These are phyloP conservation scores for Lagopus muta DNA, from an alignment of 2,113 vertebrate species.

Conservation along the genomic window DNA sequence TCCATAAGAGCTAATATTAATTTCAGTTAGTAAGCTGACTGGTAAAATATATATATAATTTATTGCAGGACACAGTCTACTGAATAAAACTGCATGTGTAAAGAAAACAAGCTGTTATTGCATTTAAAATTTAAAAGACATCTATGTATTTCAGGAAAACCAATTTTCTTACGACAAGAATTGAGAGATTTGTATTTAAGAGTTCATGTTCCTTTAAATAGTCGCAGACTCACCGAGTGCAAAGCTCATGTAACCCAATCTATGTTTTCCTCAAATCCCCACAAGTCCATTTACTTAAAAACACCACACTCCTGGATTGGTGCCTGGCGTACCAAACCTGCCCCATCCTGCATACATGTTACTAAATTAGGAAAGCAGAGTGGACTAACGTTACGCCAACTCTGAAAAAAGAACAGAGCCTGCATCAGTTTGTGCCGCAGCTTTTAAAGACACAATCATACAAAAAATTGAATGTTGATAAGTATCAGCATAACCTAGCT, in stretches of 20 bases:
- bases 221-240: conserved; percentile 43
- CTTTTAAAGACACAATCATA: conserved; percentile 75
- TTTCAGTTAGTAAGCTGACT: not conserved
- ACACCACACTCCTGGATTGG: conserved; percentile 82
- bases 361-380: conserved; percentile 96
- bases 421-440: conserved; percentile 72
- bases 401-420: conserved; percentile 79
- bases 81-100: not conserved
- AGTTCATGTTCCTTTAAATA: conserved; percentile 71
- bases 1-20: not conserved
- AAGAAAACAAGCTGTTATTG: not conserved
- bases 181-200: conserved; percentile 42
- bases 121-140: not conserved
- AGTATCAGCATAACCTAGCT: not conserved
- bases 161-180: not conserved
- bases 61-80: not conserved
- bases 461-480: conserved; percentile 75
- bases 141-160: not conserved
- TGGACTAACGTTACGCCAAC: conserved; percentile 82
- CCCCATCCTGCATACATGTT: conserved; percentile 86
- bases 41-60: not conserved
- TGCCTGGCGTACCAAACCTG: conserved; percentile 92
- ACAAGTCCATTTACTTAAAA: conserved; percentile 83
- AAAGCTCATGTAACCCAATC: conserved; percentile 74
- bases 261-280: conserved; percentile 84